phyloP scores from a whole-genome alignment of 2,113 vertebrate genomes.

The Heterochromis multidens region DNA sequence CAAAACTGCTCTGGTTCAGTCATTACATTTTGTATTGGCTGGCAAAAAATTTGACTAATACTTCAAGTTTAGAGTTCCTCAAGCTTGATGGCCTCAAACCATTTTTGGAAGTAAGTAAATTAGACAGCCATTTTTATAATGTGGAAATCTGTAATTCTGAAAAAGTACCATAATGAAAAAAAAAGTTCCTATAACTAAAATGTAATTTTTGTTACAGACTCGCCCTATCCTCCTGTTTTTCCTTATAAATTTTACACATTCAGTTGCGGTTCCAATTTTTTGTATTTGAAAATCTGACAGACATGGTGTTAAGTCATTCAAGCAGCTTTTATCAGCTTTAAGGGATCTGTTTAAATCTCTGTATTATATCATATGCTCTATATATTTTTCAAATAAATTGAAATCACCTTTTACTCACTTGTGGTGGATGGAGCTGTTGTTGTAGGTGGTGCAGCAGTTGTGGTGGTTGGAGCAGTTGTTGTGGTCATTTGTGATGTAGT shows the following conservation, averaged over 20 bases:
- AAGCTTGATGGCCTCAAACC: no score
- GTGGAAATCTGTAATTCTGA: neutral
- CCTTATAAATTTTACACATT: no score
- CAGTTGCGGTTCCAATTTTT: neutral
- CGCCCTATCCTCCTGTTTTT: no score
- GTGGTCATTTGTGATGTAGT: neutral
- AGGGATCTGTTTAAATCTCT: fast-evolving
- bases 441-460: neutral
- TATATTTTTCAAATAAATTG: neutral
- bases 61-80: no score
- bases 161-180: neutral
- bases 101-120: no score
- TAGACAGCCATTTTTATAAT: neutral
- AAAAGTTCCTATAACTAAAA: neutral
- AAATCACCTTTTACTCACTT: neutral
- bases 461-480: fast-evolving
- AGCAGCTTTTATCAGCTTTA: neutral
- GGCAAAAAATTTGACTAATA: no score
- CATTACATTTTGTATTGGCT: neutral
- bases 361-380: neutral
- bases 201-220: no score
- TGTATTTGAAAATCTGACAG: neutral
- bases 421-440: fast-evolving
- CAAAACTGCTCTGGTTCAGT: neutral
- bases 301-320: neutral